Conservation (phyloP, 1,140 invertebrate genomes). For the Drosophila watanabei region DNA sequence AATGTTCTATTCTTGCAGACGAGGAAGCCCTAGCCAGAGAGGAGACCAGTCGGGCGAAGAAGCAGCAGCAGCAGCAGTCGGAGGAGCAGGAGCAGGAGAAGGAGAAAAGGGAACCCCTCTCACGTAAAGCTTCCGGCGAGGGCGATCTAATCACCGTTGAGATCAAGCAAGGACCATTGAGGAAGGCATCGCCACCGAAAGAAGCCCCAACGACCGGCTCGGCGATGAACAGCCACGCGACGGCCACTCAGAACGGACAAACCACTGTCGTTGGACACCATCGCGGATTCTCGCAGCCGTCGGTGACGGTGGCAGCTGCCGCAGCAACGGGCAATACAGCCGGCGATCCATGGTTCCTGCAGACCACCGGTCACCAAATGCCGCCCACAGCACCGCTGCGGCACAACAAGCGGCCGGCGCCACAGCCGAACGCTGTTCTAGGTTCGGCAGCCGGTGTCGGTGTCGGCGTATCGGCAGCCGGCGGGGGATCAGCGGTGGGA, state of each 20-base stretch:
- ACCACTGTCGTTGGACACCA: constrained; percentile 85
- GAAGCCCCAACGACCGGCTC: constrained; percentile 22
- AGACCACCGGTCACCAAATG: constrained; percentile 85
- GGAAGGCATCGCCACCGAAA: constrained; percentile 24
- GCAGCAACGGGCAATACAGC: constrained; percentile 64
- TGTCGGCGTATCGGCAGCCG: constrained; percentile 25
- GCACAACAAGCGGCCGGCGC: constrained; percentile 85
- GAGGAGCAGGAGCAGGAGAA: constrained; percentile 11
- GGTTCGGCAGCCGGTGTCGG: constrained; percentile 46
- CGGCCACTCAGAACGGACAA: constrained; percentile 83
- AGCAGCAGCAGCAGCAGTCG: constrained; percentile 12
- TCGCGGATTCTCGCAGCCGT: constrained; percentile 85
- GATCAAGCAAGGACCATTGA: constrained; percentile 67
- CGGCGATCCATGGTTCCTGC: constrained; percentile 86
- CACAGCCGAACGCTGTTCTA: constrained; percentile 76
- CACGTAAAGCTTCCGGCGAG: constrained; percentile 39
- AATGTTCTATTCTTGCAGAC: constrained; percentile 58
- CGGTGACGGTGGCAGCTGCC: constrained; percentile 69
- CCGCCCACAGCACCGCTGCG: constrained; percentile 82
- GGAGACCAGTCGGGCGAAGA: constrained; percentile 8
- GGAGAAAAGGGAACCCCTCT: constrained; percentile 13
- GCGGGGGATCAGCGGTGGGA: constrained; percentile 32
- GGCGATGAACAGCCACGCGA: constrained; percentile 85
- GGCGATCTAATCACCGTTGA: constrained; percentile 67
- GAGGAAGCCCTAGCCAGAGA: constrained; percentile 56